Evolutionary conservation across 64 coral and sea anemone species (phyloP), one percentile per base, ranked within the genome.

Genomic region (Hydrozoanthus tunicans): DNA sequence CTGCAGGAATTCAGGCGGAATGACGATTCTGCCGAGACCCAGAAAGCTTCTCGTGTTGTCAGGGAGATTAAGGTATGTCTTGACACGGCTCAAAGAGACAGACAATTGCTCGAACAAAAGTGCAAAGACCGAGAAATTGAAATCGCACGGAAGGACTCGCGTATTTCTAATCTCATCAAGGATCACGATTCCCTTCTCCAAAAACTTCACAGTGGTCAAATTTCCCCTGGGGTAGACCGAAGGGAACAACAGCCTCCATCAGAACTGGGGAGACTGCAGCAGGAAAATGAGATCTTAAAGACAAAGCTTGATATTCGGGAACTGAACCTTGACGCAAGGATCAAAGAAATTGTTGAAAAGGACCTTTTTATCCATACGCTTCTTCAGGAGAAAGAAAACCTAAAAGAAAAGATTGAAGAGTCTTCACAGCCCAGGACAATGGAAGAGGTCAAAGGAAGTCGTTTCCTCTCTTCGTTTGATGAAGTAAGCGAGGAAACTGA

Each of bases 101-200:
- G 24, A 56, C 55, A 60, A 43, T 15, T 73, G 12, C 69, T 74
- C 11, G 69, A 88, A 88, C 68, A 88, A 73, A 74, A 62, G 26
- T 88, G 69, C 7, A 59, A 25, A 70, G 84, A 88, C 24, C 68
- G 74, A 88, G 69, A 88, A 74, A 74, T 88, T 51, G 84, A 88
- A 10, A 88, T 74, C 74, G 84, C 84, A 60, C 69, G 69, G 12
- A 88, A 88, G 26, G 66, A 86, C 14, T 57, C 52, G 53, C 83
- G 8, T n/a, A 72, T 72, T 59, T 86, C 51, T 43, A 73, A 73
- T 58, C 83, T 86, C 10, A 73, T 58, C 15, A 17, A 58, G 17
- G 83, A 86, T 58, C 53, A 72, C 24, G 54, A 70, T 5, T 23
- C 53, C 58, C 52, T 86, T 14, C 67, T 86, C n/a, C 9, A 56